Conservation (phyloP, 2,888 invertebrate species). For the Acrobasis repandana region DNA sequence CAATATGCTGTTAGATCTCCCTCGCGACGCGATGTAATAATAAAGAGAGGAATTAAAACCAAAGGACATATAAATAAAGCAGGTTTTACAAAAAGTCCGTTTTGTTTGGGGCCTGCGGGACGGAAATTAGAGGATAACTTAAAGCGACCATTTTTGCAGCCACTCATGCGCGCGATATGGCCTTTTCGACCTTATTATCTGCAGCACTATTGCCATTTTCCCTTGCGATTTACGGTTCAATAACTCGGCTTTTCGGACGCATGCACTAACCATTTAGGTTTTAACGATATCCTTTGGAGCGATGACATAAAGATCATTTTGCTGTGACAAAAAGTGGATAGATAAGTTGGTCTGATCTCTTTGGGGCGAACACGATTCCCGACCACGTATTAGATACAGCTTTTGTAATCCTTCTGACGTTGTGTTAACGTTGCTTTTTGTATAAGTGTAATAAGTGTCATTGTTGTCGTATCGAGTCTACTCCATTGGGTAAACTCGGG, state of each 20-base stretch:
- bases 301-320: constrained; percentile 4
- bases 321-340: constrained; percentile 4
- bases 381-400: background rate
- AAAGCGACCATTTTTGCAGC: constrained; percentile 22
- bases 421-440: background rate
- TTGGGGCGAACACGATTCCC: background rate
- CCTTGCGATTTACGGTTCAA: constrained; percentile 5
- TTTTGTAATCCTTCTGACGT: background rate
- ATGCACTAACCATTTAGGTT: constrained; percentile 1
- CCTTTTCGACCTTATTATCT: constrained; percentile 1
- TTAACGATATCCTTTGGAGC: background rate
- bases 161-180: background rate
- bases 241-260: background rate
- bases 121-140: constrained; percentile 30
- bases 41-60: constrained; percentile 17
- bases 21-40: constrained; percentile 16
- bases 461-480: background rate
- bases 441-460: too few species aligned
- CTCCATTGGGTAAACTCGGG: constrained; percentile 16
- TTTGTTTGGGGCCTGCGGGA: constrained; percentile 26
- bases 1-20: constrained; percentile 15
- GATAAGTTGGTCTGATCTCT: constrained; percentile 14
- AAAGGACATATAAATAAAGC: constrained; percentile 15
- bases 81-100: constrained; percentile 23
- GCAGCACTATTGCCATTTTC: background rate